phyloP scores from a whole-genome alignment of 2,113 vertebrate genomes.

The Elephas maximus region DNA sequence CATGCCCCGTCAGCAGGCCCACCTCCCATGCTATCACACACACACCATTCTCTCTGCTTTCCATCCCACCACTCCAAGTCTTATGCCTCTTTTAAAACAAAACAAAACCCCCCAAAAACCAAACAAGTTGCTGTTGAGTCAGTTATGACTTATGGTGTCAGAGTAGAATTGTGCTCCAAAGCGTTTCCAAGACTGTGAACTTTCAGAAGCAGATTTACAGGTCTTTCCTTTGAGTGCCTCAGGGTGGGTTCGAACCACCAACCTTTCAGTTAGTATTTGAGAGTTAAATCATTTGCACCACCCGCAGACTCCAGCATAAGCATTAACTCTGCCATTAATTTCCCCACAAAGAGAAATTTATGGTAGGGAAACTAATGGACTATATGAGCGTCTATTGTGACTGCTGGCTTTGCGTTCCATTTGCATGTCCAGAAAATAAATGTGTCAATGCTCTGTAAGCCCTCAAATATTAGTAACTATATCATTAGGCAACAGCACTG shows the following conservation, averaged over 20 bases:
- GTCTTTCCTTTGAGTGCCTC: too few species aligned
- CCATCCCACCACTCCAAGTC: background rate
- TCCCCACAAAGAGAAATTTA: background rate
- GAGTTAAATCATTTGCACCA: too few species aligned
- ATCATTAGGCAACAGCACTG: background rate
- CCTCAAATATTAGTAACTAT: background rate
- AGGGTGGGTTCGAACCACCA: too few species aligned
- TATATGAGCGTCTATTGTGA: too few species aligned
- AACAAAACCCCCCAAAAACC: too few species aligned
- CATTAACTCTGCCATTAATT: background rate
- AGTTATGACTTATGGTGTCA: too few species aligned
- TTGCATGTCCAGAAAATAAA: slow-evolving; percentile 23
- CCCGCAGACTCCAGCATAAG: background rate
- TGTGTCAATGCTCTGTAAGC: background rate
- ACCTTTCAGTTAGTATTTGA: too few species aligned
- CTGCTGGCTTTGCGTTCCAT: background rate
- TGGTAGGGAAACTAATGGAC: background rate
- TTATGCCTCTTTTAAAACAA: background rate
- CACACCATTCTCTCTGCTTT: background rate
- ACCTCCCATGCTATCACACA: too few species aligned
- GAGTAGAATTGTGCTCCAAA: too few species aligned
- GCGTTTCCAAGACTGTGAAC: too few species aligned
- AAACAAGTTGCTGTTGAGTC: too few species aligned
- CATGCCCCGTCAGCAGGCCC: background rate
- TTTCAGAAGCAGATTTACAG: background rate